Conservation (phyloP, 1,140 invertebrate species). For the Metopolophium dirhodum region DNA sequence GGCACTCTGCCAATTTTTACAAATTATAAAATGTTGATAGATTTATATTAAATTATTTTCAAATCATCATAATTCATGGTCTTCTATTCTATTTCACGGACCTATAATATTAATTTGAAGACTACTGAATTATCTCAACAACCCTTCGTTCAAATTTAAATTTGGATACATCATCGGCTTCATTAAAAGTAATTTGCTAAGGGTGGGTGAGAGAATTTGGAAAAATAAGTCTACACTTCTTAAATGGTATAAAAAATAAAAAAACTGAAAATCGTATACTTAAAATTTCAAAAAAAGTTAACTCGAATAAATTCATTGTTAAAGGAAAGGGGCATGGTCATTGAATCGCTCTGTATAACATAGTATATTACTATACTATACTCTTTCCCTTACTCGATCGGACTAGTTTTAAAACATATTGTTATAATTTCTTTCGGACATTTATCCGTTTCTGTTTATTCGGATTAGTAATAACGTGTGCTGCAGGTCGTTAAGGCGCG, state of each 20-base stretch:
- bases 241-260: not conserved
- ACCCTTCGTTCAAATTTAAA: not conserved
- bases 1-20: not conserved
- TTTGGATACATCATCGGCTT: not conserved
- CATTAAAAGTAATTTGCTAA: not conserved
- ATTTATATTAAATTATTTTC: not conserved
- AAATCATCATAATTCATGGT: not conserved
- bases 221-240: not conserved
- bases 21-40: not conserved
- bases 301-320: not conserved
- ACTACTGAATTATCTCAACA: not conserved
- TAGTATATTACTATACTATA: not conserved
- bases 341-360: not conserved
- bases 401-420: not conserved
- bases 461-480: not conserved
- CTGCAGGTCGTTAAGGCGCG: not conserved
- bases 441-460: slow-evolving; percentile 1
- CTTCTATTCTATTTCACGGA: not conserved
- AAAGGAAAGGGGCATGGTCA: not conserved
- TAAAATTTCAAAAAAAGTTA: not conserved
- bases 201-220: not conserved
- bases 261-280: not conserved
- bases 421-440: not conserved
- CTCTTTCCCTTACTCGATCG: not conserved
- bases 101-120: not conserved